These are phyloP conservation scores for Noctilio leporinus DNA, from an alignment of 2,113 vertebrate species.

Conservation along the genomic window DNA sequence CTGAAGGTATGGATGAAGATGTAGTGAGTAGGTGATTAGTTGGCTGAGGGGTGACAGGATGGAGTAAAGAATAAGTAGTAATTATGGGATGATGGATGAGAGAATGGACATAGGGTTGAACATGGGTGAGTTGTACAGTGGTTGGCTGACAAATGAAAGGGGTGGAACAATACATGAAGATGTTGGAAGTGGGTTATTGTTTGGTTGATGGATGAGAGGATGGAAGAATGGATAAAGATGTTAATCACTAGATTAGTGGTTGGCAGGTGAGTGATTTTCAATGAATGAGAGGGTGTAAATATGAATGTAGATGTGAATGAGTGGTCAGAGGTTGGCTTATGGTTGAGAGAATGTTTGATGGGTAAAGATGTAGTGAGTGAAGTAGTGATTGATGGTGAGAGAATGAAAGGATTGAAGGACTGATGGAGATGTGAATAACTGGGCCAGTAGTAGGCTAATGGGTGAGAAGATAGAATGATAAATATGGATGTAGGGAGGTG, in stretches of 20 bases:
- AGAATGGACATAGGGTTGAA: too few species aligned
- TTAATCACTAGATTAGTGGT: too few species aligned
- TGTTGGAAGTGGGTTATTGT: not conserved
- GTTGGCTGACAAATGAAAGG: not conserved
- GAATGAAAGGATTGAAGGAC: not conserved
- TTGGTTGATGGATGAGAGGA: not conserved
- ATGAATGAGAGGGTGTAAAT: not conserved
- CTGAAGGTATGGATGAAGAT: not conserved
- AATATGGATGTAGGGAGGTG: not conserved
- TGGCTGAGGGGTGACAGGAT: not conserved
- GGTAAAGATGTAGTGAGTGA: not conserved
- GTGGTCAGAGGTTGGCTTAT: not conserved
- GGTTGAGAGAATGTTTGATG: not conserved
- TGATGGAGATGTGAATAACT: not conserved
- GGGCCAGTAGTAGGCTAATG: not conserved
- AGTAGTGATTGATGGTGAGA: not conserved
- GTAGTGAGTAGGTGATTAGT: not conserved
- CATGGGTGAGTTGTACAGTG: not conserved
- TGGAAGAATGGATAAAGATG: not conserved
- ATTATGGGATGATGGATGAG: too few species aligned
- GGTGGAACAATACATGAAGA: too few species aligned
- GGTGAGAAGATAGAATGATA: not conserved
- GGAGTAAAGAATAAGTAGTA: too few species aligned
- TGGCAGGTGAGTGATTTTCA: not conserved
- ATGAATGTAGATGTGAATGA: too few species aligned